These are phyloP conservation scores for Ctenopoma multispine DNA, from an alignment of 2,797 vertebrate genomes.

Conservation along the genomic window DNA sequence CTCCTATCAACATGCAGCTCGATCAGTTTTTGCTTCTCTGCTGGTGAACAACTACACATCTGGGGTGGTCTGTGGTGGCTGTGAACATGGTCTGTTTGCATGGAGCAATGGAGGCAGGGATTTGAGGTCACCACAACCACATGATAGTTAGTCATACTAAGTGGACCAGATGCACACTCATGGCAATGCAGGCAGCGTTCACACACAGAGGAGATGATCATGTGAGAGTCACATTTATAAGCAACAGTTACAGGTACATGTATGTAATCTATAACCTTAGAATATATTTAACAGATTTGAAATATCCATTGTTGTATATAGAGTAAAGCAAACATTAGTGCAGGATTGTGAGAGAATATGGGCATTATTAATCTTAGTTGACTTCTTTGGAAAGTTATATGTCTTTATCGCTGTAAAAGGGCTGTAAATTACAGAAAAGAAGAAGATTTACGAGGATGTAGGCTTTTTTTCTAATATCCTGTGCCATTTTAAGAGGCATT, in stretches of 20 bases:
- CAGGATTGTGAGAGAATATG: not conserved
- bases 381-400: not conserved
- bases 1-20: constrained; percentile 44
- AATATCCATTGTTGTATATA: not conserved
- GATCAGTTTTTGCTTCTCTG: constrained; percentile 17
- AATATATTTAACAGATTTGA: not conserved
- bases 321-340: not conserved
- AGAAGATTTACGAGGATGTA: not conserved
- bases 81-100: constrained; percentile 10
- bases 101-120: constrained; percentile 18
- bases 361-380: not conserved
- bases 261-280: not conserved
- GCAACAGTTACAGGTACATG: not conserved
- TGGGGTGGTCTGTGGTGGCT: constrained; percentile 17
- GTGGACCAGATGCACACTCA: constrained; percentile 21
- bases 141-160: constrained; percentile 36
- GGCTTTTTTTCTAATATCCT: constrained; percentile 5
- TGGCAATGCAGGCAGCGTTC: constrained; percentile 16
- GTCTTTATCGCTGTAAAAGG: not conserved
- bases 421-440: constrained; percentile 6
- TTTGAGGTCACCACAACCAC: constrained; percentile 47
- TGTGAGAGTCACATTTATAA: constrained; percentile 5
- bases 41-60: constrained; percentile 31
- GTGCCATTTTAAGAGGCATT: constrained; percentile 1
- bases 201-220: constrained; percentile 16